Evolutionary conservation across 2,888 invertebrate species (phyloP), one percentile per base, ranked within the genome.

Genomic region (Chouioia cunea): DNA sequence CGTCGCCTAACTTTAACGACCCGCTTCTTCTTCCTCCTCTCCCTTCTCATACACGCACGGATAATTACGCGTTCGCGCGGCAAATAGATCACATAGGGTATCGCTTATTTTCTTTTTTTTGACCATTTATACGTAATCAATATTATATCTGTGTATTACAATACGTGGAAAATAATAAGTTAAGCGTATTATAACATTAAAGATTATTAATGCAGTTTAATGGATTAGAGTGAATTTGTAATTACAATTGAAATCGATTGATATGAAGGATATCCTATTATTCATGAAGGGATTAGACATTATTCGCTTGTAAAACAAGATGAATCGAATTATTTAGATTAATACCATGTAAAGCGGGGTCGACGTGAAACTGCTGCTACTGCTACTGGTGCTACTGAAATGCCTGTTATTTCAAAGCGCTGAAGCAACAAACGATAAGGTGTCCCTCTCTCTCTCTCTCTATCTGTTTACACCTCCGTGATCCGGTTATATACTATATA

Each of bases 1-100:
- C 60, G 56, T 65, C 60, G 66, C 23, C 68, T 65, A 72, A 46
- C 59, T 62, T 62, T 68, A 68, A 60, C 68, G 68, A 62, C 36
- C 43, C 14, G 53, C 50, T 14, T 22, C 15, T 36, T 36, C 6
- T 12, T 36, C 36, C 57, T 57, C 22, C 18, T 57, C 36, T 48
- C 50, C 22, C 14, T 12, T 36, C 36, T 36, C 6, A 1, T 12
- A 10, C n/a, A 23, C 23, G 14, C 6, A 23, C 27, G 8, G 12
- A n/a, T 36, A 36, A 8, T 27, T 22, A n/a, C 56, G 36, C 56
- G 27, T n/a, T n/a, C 54, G 27, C 54, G n/a, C 27, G 27, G 27
- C 27, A 27, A 27, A 27, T 27, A 4, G 15, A 15, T 15, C 54
- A 15, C 47, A 47, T 15, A 8, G 4, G 14, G 4, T 47, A 4